These are phyloP conservation scores for Strix uralensis DNA, from an alignment of 2,113 vertebrate species.

Conservation along the genomic window DNA sequence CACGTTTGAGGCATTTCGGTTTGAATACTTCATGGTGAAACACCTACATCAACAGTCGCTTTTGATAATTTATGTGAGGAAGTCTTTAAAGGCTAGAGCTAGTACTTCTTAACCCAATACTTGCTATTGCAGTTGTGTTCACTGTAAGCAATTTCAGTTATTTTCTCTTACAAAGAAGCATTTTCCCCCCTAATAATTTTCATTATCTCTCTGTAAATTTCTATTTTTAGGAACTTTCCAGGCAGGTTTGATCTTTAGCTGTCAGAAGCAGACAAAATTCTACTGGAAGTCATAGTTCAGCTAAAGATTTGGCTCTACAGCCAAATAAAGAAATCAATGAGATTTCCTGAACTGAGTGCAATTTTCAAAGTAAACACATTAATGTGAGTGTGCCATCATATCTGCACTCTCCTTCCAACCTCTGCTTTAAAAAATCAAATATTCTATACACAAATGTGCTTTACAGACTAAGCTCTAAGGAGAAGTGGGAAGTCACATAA, in stretches of 20 bases:
- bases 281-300: not conserved
- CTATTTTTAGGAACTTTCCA: not conserved
- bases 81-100: not conserved
- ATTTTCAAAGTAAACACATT: conserved; percentile 2
- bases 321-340: conserved; percentile 4
- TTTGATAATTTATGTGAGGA: not conserved
- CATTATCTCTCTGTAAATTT: not conserved
- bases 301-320: not conserved
- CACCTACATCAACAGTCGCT: not conserved
- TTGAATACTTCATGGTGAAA: not conserved
- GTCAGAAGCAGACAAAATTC: not conserved
- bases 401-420: not conserved
- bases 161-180: not conserved
- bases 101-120: not conserved
- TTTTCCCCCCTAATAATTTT: not conserved
- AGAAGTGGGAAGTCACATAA: not conserved
- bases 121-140: not conserved
- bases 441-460: not conserved
- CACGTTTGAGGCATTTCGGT: not conserved
- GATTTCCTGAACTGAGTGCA: not conserved
- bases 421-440: not conserved
- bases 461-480: not conserved
- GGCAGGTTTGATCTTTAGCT: not conserved
- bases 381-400: not conserved
- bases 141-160: not conserved